phyloP scores from a whole-genome alignment of 2,888 invertebrate species.

The Pammene fasciana region DNA sequence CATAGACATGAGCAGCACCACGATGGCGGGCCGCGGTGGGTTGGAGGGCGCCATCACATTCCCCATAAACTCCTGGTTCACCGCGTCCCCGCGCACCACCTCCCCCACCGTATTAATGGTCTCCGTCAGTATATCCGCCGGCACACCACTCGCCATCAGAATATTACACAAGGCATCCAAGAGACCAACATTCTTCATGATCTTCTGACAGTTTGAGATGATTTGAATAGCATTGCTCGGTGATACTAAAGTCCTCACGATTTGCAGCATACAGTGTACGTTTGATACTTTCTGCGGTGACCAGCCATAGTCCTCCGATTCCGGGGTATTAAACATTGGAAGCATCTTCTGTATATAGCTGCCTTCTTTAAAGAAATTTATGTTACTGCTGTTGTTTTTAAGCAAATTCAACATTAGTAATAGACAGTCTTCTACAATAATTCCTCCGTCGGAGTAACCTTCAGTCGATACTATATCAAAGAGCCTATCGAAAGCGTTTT shows the following conservation, averaged over 20 bases:
- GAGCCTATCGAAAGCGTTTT: constrained; percentile 98
- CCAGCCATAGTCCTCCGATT: constrained; percentile 91
- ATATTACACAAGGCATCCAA: constrained; percentile 89
- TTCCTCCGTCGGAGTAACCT: constrained; percentile 96
- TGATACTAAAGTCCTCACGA: constrained; percentile 95
- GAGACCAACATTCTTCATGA: constrained; percentile 91
- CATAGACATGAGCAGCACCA: constrained; percentile 98
- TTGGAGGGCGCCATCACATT: constrained; percentile 95
- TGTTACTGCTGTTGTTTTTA: constrained; percentile 98
- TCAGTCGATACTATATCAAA: constrained; percentile 96
- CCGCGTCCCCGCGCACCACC: constrained; percentile 93
- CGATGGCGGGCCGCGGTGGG: constrained; percentile 96
- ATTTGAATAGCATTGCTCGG: constrained; percentile 96
- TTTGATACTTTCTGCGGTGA: constrained; percentile 97
- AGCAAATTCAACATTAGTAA: constrained; percentile 95
- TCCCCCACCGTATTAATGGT: constrained; percentile 98
- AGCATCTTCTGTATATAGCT: constrained; percentile 95
- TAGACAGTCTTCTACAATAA: constrained; percentile 99
- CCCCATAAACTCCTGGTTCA: constrained; percentile 96
- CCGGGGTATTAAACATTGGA: constrained; percentile 92
- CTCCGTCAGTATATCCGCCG: constrained; percentile 97
- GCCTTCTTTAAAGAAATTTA: constrained; percentile 99
- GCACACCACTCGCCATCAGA: constrained; percentile 97
- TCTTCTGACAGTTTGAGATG: constrained; percentile 92
- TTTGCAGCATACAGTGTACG: constrained; percentile 95